Conservation (phyloP, 2,888 invertebrate species). For the Coelogynopora nodosa region DNA sequence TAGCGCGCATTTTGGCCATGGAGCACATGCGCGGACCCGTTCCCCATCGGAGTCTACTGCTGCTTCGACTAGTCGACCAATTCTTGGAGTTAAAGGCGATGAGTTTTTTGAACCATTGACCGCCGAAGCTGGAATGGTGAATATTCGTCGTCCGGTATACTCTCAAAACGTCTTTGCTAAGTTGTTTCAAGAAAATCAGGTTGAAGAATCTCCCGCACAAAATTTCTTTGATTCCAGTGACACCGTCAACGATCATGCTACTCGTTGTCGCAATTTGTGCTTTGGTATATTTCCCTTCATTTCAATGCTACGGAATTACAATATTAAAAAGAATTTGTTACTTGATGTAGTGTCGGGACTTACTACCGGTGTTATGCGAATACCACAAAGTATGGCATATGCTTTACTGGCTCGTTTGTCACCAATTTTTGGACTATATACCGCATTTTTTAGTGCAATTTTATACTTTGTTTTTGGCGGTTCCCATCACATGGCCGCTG, state of each 20-base stretch:
- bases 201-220: neutral
- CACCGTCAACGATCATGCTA: neutral
- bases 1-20: neutral
- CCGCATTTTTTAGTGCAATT: constrained; percentile 43
- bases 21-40: neutral
- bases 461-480: constrained; percentile 44
- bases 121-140: constrained; percentile 42
- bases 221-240: constrained; percentile 42
- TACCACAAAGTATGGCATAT: constrained; percentile 47
- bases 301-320: constrained; percentile 36
- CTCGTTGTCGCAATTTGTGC: constrained; percentile 31
- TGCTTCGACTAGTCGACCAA: constrained; percentile 10
- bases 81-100: constrained; percentile 44
- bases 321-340: constrained; percentile 27
- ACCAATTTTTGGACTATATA: constrained; percentile 44
- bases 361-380: constrained; percentile 44
- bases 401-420: constrained; percentile 40
- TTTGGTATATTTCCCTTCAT: constrained; percentile 36
- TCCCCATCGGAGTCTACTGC: neutral
- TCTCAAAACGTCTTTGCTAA: constrained; percentile 41
- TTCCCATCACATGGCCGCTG: constrained; percentile 43
- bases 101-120: constrained; percentile 41
- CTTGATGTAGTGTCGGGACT: constrained; percentile 40
- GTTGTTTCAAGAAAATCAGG: constrained; percentile 36
- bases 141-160: constrained; percentile 43